Evolutionary conservation across 2,797 vertebrate species (phyloP), one percentile per base, ranked within the genome.

Genomic region (Aeoliscus strigatus): DNA sequence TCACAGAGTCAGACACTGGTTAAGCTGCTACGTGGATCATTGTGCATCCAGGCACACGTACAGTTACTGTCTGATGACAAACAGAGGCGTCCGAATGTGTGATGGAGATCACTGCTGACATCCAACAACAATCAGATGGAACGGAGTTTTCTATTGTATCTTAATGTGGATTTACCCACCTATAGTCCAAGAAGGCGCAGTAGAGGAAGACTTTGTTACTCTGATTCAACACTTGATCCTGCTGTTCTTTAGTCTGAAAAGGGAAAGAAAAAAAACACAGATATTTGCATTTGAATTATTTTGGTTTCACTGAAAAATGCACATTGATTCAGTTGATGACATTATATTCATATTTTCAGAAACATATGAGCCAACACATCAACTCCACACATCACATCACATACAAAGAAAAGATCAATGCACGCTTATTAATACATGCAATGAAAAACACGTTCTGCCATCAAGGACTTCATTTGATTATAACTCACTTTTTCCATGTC

Each of bases 111-210:
- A n/a, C n/a, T n/a, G n/a, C 14, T 35, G 1, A 18, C 18, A 5
- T 21, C 14, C 11, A 17, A 4, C 21, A 23, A 23, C 13, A 4
- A 35, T 52, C 14, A 50, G 24, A 52, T 59, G 40, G 35, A 50
- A 21, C 17, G 21, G n/a, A n/a, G n/a, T n/a, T n/a, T n/a, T n/a
- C n/a, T n/a, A n/a, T n/a, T 40, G 25, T 24, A 32, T 53, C 5
- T 3, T 31, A 48, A 51, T 49, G 44, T 9, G 3, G 40, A 39
- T 26, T 41, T 37, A 85, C 88, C 2, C 82, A 99, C 96, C 94
- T 97, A 51, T 95, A 97, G 75, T 98, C 91, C 81, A 99, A 77
- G 74, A 96, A 98, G 16, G 91, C 92, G 1, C 96, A 99, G 80
- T 97, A 96, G 18, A 95, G 86, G 62, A 91, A 87, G 43, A 94